Percentiles rank a stretch among this genome's conserved stretches.
phyloP scores from a whole-genome alignment of 1,140 invertebrate genomes.

The Psix sp. region DNA sequence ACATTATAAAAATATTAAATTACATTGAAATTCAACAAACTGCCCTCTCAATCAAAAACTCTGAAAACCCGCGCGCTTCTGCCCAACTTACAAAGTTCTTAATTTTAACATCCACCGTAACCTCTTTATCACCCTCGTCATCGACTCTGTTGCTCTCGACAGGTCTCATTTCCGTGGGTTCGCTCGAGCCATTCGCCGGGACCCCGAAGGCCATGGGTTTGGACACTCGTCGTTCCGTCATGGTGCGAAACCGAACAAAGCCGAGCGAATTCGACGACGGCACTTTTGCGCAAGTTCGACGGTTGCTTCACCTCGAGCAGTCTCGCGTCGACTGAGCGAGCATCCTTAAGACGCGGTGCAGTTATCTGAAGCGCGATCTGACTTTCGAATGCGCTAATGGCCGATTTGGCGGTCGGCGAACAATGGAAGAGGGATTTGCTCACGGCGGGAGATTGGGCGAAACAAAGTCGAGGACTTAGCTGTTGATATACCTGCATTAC shows the following conservation, averaged over 20 bases:
- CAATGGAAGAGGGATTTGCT: too few relatives aligned
- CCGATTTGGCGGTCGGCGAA: too few relatives aligned
- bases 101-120: slow-evolving; percentile 14
- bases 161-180: slow-evolving; percentile 18
- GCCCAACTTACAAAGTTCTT: slow-evolving; percentile 20
- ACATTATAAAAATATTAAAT: too few relatives aligned
- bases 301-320: slow-evolving; percentile 6
- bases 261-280: too few relatives aligned
- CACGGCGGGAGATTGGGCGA: too few relatives aligned
- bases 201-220: slow-evolving; percentile 41
- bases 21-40: too few relatives aligned
- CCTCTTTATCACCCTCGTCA: slow-evolving; percentile 21
- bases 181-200: neutral
- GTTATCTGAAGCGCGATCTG: slow-evolving; percentile 38
- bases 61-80: too few relatives aligned
- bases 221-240: slow-evolving; percentile 31
- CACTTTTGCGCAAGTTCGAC: slow-evolving; percentile 12
- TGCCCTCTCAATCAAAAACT: too few relatives aligned
- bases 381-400: slow-evolving; percentile 29
- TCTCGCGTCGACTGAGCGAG: slow-evolving; percentile 36
- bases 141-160: slow-evolving; percentile 4
- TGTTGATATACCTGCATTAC: slow-evolving; percentile 49
- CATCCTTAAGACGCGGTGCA: slow-evolving; percentile 40
- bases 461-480: too few relatives aligned
- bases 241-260: too few relatives aligned